Base-by-base conservation (phyloP, 2,888 invertebrate species). In the Acleris emargana region DNA sequence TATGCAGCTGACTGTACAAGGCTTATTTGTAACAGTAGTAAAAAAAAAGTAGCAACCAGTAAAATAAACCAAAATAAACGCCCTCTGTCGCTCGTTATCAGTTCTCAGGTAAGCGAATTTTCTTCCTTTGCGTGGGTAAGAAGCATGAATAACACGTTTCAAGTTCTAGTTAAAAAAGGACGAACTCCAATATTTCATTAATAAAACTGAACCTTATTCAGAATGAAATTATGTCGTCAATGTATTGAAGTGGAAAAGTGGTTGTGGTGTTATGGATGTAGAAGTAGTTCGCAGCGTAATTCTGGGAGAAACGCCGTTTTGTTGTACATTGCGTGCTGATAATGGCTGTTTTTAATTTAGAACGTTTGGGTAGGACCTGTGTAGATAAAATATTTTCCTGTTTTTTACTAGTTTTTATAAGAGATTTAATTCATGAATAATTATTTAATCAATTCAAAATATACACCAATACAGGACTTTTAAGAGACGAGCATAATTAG, bases 81-180 rank as follows among this genome's bases (percentile, higher is more conserved):
- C 32, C 45, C 47, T 59, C 43, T 59, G 9, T 64, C 50, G 50
- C 28, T 54, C 59, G 55, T 60, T 64, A 55, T 55, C 54, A 50
- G 53, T 20, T 17, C 55, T 60, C 50, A 59, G 59, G 50, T 60
- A 20, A 49, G 53, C 64, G 54, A 59, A 64, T 60, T 60, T 64
- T 55, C 50, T 64, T 64, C 20, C 54, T 64, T 64, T 13, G 64
- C 64, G 59, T 64, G 64, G 59, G 43, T 54, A 60, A 55, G 28
- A 42, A n/a, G 50, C 43, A 64, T 60, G 59, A 64, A 60, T 64
- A 60, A 64, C 49, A 64, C 64, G 55, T 64, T 47, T 20, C n/a
- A 54, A 28, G 42, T 20, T 5, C 49, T 3, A 4, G 38, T 45
- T 6, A 17, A 45, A 57, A 45, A 45, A 45, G 5, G 22, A 45